Evolutionary conservation across 2,797 vertebrate species (phyloP).

Genomic region (Dryobates pubescens): DNA sequence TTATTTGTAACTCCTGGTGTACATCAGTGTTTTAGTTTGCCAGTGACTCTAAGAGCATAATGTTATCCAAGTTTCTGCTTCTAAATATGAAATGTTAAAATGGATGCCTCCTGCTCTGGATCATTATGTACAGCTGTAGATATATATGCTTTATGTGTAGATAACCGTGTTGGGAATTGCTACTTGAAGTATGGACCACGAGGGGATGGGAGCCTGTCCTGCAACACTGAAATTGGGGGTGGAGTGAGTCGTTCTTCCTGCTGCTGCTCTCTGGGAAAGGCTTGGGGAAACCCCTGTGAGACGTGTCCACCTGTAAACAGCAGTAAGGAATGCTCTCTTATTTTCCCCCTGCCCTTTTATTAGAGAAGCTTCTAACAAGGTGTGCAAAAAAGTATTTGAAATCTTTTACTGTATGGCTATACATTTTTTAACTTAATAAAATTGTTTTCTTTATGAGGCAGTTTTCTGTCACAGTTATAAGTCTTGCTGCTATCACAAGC

Average conservation of each 20-base stretch:
- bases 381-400: neutral
- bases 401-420: neutral
- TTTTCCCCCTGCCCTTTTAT: accelerated
- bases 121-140: neutral
- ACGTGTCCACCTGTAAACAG: conserved; percentile 83
- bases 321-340: conserved; percentile 76
- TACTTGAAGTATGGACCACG: conserved; percentile 80
- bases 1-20: neutral
- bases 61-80: neutral
- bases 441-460: neutral
- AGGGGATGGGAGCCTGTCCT: conserved; percentile 79
- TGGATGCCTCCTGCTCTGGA: neutral
- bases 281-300: conserved; percentile 88
- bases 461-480: neutral
- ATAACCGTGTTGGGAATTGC: conserved; percentile 84
- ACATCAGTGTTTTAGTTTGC: neutral
- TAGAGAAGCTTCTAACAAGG: neutral
- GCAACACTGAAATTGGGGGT: conserved; percentile 84
- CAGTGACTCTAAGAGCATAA: neutral
- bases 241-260: conserved; percentile 85
- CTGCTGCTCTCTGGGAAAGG: conserved; percentile 84
- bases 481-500: neutral
- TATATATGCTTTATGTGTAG: conserved; percentile 46
- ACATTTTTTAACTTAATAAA: neutral
- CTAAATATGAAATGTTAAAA: neutral